Evolutionary conservation across 2,888 invertebrate genomes (phyloP), one percentile per base, ranked within the genome.

Genomic region (Aspidapion aeneum): DNA sequence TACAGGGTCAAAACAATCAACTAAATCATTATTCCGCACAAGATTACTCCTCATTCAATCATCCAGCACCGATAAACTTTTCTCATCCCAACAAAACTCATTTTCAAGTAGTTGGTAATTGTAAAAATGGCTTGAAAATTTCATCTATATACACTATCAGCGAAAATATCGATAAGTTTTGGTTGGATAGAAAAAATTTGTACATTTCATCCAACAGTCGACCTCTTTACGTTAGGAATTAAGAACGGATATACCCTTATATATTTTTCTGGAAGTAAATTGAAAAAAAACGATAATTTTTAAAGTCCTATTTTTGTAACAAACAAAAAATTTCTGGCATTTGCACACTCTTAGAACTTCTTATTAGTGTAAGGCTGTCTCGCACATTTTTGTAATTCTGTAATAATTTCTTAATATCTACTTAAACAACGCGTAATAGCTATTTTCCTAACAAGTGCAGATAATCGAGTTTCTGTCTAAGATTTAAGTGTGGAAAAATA

Each of bases 111-210:
- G 66, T 72, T 55, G 71, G 71, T 21, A 71, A 71, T 58, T 69
- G 35, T 35, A 5, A 83, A 74, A 83, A 82, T 65, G 85, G 85
- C 51, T 75, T 85, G 7, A 83, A 82, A 72, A 83, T 85, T 60
- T 83, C 85, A 59, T 84, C 85, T 18, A 78, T 80, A 65, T 80
- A 81, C 70, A 79, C 80, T 57, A 79, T 80, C 70, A 78, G 79
- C 70, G 77, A 80, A 68, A 75, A 77, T 64, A 77, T 80, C 48
- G 80, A 80, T 63, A 79, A 78, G 66, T 78, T 77, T 68, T 77
- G 76, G 65, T 76, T 77, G 64, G 78, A 78, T 69, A 74, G 75
- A 68, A 79, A 78, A 67, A 79, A 80, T 71, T 73, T 78, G 68
- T 78, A 78, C 70, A 78, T 78, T 68, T 79, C 81, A 70, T 80